phyloP scores from a whole-genome alignment of 2,797 vertebrate species.

The Liparis tanakae region DNA sequence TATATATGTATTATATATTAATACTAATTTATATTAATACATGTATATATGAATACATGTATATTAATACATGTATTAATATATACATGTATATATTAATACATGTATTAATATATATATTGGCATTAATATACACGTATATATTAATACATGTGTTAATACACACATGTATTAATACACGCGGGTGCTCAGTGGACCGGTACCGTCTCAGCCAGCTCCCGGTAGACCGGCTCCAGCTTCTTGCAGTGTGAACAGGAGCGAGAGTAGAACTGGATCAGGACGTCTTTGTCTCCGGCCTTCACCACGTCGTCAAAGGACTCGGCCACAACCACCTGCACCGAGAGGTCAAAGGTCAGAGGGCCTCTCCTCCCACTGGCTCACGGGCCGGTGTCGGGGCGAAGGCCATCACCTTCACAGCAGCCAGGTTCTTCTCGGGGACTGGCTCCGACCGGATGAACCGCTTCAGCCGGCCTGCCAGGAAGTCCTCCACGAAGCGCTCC shows the following conservation, averaged over 20 bases:
- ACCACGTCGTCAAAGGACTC: constrained; percentile 81
- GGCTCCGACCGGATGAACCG: constrained; percentile 82
- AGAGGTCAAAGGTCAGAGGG: background rate
- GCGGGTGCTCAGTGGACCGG: no score
- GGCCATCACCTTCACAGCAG: constrained; percentile 76
- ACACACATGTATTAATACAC: no score
- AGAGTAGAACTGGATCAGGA: constrained; percentile 83
- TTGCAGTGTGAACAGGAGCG: constrained; percentile 81
- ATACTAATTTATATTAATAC: no score
- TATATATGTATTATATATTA: no score
- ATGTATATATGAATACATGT: no score
- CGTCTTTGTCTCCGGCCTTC: constrained; percentile 75
- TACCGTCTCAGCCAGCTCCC: constrained; percentile 77
- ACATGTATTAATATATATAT: no score
- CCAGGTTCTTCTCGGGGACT: constrained; percentile 77
- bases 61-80: no score
- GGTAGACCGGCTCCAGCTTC: constrained; percentile 80
- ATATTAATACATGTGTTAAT: no score
- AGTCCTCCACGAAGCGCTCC: constrained; percentile 80
- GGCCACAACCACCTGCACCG: constrained; percentile 78
- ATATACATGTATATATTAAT: no score
- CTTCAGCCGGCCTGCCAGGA: constrained; percentile 81
- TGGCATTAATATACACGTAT: no score
- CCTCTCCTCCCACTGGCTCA: no score
- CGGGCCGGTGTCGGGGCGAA: background rate